phyloP scores from a whole-genome alignment of 2,888 invertebrate genomes.

The Colletes collaris region DNA sequence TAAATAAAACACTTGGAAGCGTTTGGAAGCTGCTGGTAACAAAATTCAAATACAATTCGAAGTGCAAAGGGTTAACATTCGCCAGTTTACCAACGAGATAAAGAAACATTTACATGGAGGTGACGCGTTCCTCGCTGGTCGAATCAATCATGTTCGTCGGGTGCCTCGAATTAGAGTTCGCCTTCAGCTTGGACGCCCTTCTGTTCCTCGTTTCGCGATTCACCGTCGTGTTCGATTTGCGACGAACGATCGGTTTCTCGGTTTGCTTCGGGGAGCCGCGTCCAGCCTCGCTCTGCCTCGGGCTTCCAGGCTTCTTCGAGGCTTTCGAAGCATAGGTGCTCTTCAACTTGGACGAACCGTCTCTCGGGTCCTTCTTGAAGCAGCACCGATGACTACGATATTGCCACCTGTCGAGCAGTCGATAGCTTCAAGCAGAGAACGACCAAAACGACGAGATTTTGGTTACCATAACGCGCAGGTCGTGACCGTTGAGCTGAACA shows the following conservation, averaged over 20 bases:
- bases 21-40: too few species aligned
- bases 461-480: slow-evolving; percentile 73
- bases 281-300: not conserved
- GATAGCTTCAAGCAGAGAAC: not conserved
- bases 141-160: slow-evolving; percentile 2
- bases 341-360: slow-evolving; percentile 42
- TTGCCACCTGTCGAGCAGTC: slow-evolving; percentile 66
- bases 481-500: slow-evolving; percentile 74
- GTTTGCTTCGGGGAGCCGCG: not conserved
- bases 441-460: not conserved
- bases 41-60: not conserved
- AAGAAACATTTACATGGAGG: slow-evolving; percentile 23
- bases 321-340: slow-evolving; percentile 9
- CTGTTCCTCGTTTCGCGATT: slow-evolving; percentile 20
- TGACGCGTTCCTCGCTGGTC: not conserved
- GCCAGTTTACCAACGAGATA: not conserved
- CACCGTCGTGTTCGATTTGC: slow-evolving; percentile 25
- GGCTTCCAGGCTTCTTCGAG: slow-evolving; percentile 21
- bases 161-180: slow-evolving; percentile 36
- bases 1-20: too few species aligned
- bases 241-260: not conserved
- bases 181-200: slow-evolving; percentile 14
- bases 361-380: slow-evolving; percentile 32
- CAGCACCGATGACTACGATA: slow-evolving; percentile 64
- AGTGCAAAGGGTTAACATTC: not conserved